Conservation (phyloP, 2,113 vertebrate genomes). For the Willisornis vidua region DNA sequence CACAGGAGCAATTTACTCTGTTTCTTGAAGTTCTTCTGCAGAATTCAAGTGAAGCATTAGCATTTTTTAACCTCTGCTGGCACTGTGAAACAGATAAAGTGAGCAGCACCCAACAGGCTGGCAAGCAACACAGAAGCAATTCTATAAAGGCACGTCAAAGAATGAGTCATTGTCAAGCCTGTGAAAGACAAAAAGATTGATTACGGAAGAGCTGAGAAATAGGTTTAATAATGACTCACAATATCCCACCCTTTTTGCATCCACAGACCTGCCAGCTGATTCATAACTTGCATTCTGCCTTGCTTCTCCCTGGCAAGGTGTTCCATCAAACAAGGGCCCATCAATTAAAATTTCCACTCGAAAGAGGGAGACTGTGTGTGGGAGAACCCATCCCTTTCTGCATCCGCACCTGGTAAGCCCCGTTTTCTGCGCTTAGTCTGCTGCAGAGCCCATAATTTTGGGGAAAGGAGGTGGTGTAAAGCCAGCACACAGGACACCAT, state of each 20-base stretch:
- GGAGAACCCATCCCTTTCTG: not conserved
- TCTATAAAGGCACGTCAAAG: slow-evolving; percentile 60
- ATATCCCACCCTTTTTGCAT: slow-evolving; percentile 64
- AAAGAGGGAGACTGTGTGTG: not conserved
- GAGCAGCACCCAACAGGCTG: not conserved
- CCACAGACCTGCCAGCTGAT: slow-evolving; percentile 63
- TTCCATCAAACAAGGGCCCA: slow-evolving; percentile 42
- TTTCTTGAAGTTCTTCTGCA: not conserved
- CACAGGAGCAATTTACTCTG: not conserved
- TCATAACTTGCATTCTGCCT: slow-evolving; percentile 64
- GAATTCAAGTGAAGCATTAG: not conserved
- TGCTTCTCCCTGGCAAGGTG: not conserved
- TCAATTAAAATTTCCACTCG: not conserved
- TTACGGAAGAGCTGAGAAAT: slow-evolving; percentile 69
- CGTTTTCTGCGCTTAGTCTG: not conserved
- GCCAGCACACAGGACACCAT: not conserved
- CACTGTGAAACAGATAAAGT: not conserved
- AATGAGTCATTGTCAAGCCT: slow-evolving; percentile 70
- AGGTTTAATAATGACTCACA: slow-evolving; percentile 66
- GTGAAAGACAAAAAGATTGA: slow-evolving; percentile 64
- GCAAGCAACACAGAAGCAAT: not conserved
- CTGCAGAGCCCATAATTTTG: not conserved
- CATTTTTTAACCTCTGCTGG: slow-evolving; percentile 12
- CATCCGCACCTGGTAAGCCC: not conserved
- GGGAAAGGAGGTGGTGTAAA: not conserved